A percentile compares a stretch with the other conserved stretches of the same genome.
Evolutionary conservation across 1,140 invertebrate genomes (phyloP).

Genomic region (Streblospio benedicti): DNA sequence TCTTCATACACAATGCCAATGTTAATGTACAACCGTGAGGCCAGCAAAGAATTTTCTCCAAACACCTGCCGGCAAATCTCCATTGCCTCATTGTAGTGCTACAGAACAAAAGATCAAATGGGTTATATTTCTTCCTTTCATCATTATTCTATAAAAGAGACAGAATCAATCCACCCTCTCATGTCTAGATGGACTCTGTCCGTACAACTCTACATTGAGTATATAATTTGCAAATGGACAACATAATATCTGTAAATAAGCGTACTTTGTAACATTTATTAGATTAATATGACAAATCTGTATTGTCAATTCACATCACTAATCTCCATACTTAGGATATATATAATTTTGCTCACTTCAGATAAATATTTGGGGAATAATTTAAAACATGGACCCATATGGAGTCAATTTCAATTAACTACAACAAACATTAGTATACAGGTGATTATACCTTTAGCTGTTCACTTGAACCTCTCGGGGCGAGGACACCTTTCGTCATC

Average conservation of each 20-base stretch:
- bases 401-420: background rate
- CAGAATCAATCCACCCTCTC: too few species aligned
- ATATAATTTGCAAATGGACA: too few species aligned
- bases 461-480: slow-evolving; percentile 40
- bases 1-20: slow-evolving; percentile 44
- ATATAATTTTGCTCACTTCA: too few species aligned
- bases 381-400: background rate
- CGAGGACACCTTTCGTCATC: slow-evolving; percentile 46
- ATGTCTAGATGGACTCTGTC: too few species aligned
- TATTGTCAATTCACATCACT: too few species aligned
- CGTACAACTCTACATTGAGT: too few species aligned
- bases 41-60: slow-evolving; percentile 42
- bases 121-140: background rate
- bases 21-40: slow-evolving; percentile 41
- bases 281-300: too few species aligned
- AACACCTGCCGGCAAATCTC: slow-evolving; percentile 43
- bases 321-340: too few species aligned
- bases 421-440: background rate
- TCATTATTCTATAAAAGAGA: background rate
- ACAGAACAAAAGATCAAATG: too few species aligned
- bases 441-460: slow-evolving; percentile 45
- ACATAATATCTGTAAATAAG: too few species aligned
- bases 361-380: background rate
- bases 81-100: slow-evolving; percentile 43
- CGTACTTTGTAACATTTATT: too few species aligned